phyloP scores from a whole-genome alignment of 2,113 vertebrate genomes.

The Epinephelus fuscoguttatus region DNA sequence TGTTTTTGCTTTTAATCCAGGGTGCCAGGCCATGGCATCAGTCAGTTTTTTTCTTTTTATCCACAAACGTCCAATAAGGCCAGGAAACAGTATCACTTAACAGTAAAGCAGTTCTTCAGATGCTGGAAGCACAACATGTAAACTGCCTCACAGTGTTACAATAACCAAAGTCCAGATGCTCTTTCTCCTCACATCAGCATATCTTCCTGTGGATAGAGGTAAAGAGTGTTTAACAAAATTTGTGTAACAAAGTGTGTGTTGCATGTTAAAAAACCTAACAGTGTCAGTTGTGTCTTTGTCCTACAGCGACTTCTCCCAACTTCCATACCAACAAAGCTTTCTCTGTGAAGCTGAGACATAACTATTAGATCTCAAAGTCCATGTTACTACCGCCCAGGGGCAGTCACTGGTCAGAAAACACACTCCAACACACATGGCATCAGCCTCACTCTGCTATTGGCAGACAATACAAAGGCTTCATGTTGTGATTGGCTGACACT shows the following conservation, averaged over 20 bases:
- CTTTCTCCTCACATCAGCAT: background rate
- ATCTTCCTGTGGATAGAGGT: background rate
- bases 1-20: no score
- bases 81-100: background rate
- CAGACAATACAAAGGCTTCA: slow-evolving; percentile 18
- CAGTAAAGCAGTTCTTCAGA: background rate
- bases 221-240: slow-evolving; percentile 1
- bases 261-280: background rate
- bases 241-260: slow-evolving; percentile 1
- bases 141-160: background rate
- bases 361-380: slow-evolving; percentile 76
- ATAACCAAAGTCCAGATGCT: slow-evolving; percentile 1
- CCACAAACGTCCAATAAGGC: background rate
- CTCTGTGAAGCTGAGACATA: slow-evolving; percentile 57
- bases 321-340: slow-evolving; percentile 66
- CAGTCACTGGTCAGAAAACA: slow-evolving; percentile 57
- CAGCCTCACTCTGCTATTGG: slow-evolving; percentile 36
- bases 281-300: slow-evolving; percentile 22
- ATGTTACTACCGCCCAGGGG: slow-evolving; percentile 43
- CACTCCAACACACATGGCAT: slow-evolving; percentile 24
- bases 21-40: no score
- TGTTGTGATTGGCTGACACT: slow-evolving; percentile 67
- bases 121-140: slow-evolving; percentile 8
- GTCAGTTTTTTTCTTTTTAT: background rate
- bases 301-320: slow-evolving; percentile 52